Base-by-base conservation (phyloP, 2,113 vertebrate species). In the Orientallactaga bullata region DNA sequence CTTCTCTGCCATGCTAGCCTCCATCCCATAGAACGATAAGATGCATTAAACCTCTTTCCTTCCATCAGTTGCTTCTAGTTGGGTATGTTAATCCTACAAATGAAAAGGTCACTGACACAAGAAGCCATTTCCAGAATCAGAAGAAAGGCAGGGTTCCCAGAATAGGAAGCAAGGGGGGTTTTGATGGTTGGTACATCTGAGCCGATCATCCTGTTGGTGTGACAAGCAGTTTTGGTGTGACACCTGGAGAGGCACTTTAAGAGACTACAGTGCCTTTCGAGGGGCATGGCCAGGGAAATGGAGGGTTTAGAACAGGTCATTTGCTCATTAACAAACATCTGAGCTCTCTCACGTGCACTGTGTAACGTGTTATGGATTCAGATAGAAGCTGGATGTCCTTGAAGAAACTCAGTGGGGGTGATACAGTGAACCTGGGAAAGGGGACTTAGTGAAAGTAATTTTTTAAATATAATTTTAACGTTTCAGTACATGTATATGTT, bases 341-440 rank as follows among this genome's bases (percentile, higher is more conserved):
- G 76, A 65, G 55, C 1, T 60, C 24, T 82, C 37, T 24, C 1
- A 0, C 3, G 66, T 0, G 72, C 15, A 0, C 60, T 8, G 15
- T n/a, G 47, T n/a, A 15, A 3, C 2, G 2, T 5, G 10, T 60
- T 32, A 37, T 37, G 51, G n/a, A 16, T 73, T 80, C 65, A 68
- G 26, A 61, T 3, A 21, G 39, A 86, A 47, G 69, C 58, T 87
- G 32, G 21, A 7, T 3, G 2, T 74, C 47, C 68, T 86, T 47
- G 55, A 66, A 55, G 32, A 93, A 51, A 61, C 16, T 18, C 37
- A 60, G 61, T 0, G 1, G 39, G 24, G 58, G 17, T 17, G 11
- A 20, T 37, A 51, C 39, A 28, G 5, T 85, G 68, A 83, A 42
- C n/a, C 18, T 83, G 28, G 71, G 74, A 69, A 63, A 91, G 26